Conservation (phyloP, 2,113 vertebrate species). For the Eonycteris spelaea region DNA sequence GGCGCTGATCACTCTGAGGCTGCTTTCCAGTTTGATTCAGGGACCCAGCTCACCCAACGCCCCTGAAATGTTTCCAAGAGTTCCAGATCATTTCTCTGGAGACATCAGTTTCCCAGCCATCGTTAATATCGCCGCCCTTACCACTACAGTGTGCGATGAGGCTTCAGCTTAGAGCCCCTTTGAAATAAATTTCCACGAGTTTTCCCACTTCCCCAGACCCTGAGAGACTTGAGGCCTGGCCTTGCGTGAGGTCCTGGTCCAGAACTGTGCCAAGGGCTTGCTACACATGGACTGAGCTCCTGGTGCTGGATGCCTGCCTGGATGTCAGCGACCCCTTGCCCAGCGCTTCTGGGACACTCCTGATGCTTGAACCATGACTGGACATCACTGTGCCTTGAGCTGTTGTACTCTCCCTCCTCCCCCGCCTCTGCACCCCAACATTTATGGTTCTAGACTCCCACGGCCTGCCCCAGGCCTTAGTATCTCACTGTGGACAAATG, state of each 20-base stretch:
- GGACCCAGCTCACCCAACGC: neutral
- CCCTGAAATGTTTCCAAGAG: neutral
- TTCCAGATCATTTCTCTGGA: neutral
- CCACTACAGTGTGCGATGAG: neutral
- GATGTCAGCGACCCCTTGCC: neutral
- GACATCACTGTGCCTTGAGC: neutral
- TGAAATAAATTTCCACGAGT: neutral
- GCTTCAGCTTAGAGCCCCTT: neutral
- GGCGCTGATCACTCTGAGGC: neutral
- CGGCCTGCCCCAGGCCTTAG: fast-evolving
- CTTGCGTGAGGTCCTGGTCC: neutral
- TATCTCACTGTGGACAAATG: neutral
- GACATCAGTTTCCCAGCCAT: fast-evolving
- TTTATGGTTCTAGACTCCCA: neutral
- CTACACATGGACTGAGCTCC: neutral
- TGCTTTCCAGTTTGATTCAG: neutral
- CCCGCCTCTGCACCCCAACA: neutral
- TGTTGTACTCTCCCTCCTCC: neutral
- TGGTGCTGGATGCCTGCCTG: neutral
- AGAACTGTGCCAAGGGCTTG: neutral
- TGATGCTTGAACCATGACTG: neutral
- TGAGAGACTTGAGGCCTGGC: neutral
- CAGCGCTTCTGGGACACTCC: neutral
- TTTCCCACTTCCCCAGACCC: neutral
- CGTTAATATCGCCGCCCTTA: neutral